Evolutionary conservation across 2,113 vertebrate species (phyloP).

Genomic region (Aplodontia rufa): DNA sequence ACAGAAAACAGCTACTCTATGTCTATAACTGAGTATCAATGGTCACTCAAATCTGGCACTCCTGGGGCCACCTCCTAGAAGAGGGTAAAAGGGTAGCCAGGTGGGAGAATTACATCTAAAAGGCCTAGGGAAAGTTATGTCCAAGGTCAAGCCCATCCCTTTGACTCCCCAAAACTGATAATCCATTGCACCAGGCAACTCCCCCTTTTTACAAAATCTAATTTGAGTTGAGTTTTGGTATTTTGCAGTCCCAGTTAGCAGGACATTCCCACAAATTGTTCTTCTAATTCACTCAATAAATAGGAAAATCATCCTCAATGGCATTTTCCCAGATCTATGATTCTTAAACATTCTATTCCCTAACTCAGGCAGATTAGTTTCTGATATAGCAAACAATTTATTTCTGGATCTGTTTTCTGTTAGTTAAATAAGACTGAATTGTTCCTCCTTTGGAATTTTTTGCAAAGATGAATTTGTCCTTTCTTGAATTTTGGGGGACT

Average conservation of each 20-base stretch:
- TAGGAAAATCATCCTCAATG: background rate
- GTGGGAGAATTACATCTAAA: background rate
- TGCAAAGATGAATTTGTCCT: background rate
- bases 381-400: background rate
- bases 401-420: background rate
- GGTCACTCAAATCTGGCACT: background rate
- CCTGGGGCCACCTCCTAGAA: background rate
- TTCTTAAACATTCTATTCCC: background rate
- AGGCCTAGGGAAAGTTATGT: background rate
- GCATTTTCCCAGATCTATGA: background rate
- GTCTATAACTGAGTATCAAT: background rate
- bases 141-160: background rate
- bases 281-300: conserved; percentile 44
- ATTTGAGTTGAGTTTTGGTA: background rate
- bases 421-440: conserved; percentile 13
- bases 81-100: background rate
- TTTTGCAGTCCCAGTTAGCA: background rate
- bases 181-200: background rate
- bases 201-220: background rate
- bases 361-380: conserved; percentile 22
- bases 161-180: background rate
- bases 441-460: background rate
- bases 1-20: background rate
- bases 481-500: background rate
- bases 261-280: background rate